phyloP scores from a whole-genome alignment of 2,113 vertebrate genomes.

The Sorex fumeus region DNA sequence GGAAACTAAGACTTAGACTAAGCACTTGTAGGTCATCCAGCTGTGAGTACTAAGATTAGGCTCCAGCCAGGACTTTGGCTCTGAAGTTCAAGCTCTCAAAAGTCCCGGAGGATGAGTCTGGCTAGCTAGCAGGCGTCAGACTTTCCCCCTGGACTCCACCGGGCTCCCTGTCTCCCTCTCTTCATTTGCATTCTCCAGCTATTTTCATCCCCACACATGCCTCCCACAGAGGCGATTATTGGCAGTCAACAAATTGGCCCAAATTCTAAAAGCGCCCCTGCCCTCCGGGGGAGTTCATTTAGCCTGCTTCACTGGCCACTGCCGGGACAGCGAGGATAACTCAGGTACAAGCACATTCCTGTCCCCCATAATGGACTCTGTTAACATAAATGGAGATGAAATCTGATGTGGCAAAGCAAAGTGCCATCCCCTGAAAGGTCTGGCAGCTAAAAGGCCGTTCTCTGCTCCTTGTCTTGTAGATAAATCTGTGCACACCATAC shows the following conservation, averaged over 20 bases:
- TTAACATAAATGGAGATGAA: constrained; percentile 68
- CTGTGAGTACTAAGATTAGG: not conserved
- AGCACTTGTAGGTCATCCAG: not conserved
- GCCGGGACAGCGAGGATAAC: constrained; percentile 67
- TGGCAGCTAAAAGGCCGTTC: constrained; percentile 69
- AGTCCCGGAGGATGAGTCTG: not conserved
- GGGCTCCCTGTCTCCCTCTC: not conserved
- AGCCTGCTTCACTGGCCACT: constrained; percentile 57
- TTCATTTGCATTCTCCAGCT: constrained; percentile 55
- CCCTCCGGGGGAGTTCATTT: constrained; percentile 57
- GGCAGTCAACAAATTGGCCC: constrained; percentile 75
- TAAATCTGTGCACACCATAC: constrained; percentile 52
- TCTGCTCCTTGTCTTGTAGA: constrained; percentile 29
- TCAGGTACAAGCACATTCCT: constrained; percentile 54
- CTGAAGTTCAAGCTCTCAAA: not conserved
- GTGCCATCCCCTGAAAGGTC: constrained; percentile 42
- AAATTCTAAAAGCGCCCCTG: constrained; percentile 45
- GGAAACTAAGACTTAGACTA: not conserved
- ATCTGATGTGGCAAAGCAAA: constrained; percentile 60
- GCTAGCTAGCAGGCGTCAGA: not conserved
- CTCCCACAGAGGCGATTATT: constrained; percentile 70
- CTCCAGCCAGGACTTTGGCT: not conserved
- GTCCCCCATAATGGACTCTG: constrained; percentile 64
- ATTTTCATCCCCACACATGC: constrained; percentile 60
- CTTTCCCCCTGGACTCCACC: not conserved